phyloP scores from a whole-genome alignment of 2,888 invertebrate genomes.

The Volucella inflata region DNA sequence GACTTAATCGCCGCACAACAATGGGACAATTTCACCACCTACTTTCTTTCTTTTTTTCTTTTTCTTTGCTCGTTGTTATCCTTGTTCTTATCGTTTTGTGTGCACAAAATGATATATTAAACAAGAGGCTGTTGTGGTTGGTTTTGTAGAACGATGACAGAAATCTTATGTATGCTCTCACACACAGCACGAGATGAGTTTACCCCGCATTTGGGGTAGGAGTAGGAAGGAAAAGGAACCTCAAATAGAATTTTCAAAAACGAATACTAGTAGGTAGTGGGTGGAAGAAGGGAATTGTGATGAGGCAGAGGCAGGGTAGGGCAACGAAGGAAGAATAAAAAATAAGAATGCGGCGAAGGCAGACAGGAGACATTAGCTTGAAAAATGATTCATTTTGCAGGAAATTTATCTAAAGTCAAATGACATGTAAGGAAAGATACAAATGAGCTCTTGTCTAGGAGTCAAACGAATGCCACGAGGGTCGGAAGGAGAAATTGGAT shows the following conservation, averaged over 20 bases:
- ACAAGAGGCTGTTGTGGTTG: conserved; percentile 64
- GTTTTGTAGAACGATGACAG: conserved; percentile 68
- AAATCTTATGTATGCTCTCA: conserved; percentile 69
- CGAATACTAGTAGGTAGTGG: no score
- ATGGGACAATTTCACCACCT: conserved; percentile 70
- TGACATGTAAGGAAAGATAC: conserved; percentile 73
- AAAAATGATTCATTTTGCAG: conserved; percentile 72
- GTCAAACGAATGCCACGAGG: conserved; percentile 64
- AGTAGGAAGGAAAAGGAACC: not conserved
- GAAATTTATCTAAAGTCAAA: conserved; percentile 73
- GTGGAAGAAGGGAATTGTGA: not conserved
- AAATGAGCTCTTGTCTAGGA: conserved; percentile 66
- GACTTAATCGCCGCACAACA: conserved; percentile 74
- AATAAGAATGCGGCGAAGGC: conserved; percentile 69
- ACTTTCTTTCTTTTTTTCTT: conserved; percentile 26
- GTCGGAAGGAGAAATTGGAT: conserved; percentile 61
- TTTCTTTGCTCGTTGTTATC: conserved; percentile 58
- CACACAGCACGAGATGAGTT: conserved; percentile 34
- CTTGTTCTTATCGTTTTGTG: conserved; percentile 70
- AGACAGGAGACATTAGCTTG: conserved; percentile 73
- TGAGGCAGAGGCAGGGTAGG: not conserved
- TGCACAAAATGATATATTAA: conserved; percentile 73
- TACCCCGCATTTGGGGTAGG: not conserved
- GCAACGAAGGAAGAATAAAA: conserved; percentile 27
- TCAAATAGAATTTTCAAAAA: conserved; percentile 52